Percentiles rank a stretch among this genome's conserved stretches.
These are phyloP conservation scores for Sebastes itinus DNA, from an alignment of 2,797 vertebrate genomes.

Conservation along the genomic window DNA sequence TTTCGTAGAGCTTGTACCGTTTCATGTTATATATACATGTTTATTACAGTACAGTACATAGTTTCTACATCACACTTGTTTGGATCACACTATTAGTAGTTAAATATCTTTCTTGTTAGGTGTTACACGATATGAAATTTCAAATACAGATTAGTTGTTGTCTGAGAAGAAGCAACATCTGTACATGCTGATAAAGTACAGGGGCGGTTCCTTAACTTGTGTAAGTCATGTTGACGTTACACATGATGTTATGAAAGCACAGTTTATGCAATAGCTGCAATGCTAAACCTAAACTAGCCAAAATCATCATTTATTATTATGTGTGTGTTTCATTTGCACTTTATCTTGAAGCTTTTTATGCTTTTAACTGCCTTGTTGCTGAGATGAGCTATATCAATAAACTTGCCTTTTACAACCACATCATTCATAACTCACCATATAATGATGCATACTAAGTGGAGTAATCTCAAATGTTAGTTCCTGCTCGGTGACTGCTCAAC, in stretches of 20 bases:
- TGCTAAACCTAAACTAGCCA: background rate
- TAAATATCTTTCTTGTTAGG: background rate
- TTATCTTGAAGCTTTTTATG: background rate
- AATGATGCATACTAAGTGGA: background rate
- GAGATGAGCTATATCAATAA: background rate
- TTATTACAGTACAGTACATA: background rate
- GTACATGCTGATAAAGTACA: conserved; percentile 32
- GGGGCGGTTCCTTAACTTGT: conserved; percentile 21
- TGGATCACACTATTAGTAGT: background rate
- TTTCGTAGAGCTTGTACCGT: background rate
- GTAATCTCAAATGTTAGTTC: background rate
- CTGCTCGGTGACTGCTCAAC: background rate
- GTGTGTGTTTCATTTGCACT: background rate
- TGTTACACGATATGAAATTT: background rate
- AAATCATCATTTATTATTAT: background rate
- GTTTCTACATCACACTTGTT: background rate
- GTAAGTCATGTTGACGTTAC: conserved; percentile 3
- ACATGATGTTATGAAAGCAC: background rate
- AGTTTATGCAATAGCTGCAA: background rate
- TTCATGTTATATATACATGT: background rate
- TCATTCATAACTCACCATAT: background rate
- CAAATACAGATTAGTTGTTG: background rate
- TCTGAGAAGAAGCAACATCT: conserved; percentile 26
- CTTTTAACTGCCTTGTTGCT: background rate
- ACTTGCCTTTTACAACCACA: background rate